Conservation (phyloP, 2,797 vertebrate genomes). For the Natrix natrix region DNA sequence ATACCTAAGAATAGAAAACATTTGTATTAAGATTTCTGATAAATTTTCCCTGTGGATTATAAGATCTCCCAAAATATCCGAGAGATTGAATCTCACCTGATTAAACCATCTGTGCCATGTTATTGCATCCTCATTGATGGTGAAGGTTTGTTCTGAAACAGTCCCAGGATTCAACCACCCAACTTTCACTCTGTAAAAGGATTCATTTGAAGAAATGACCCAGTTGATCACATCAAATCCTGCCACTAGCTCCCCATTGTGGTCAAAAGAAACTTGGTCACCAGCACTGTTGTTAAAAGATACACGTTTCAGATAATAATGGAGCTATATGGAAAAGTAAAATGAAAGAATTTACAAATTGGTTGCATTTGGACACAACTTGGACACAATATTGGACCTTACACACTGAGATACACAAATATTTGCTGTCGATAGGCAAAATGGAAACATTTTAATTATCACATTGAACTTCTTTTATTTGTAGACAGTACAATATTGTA, state of each 20-base stretch:
- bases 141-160: background rate
- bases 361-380: background rate
- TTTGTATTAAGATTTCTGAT: background rate
- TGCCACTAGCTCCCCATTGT: background rate
- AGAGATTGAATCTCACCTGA: background rate
- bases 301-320: background rate
- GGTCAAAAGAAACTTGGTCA: background rate
- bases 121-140: background rate
- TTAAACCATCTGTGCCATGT: constrained; percentile 1
- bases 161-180: background rate
- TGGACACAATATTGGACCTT: background rate
- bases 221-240: background rate
- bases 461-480: background rate
- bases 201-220: background rate
- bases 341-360: background rate
- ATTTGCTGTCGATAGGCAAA: background rate
- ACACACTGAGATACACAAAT: background rate
- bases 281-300: constrained; percentile 12
- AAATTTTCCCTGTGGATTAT: background rate
- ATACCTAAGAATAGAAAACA: background rate
- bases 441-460: background rate
- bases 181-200: background rate
- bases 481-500: background rate
- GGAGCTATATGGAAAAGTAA: background rate
- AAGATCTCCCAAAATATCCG: background rate